Conservation (phyloP, 2,888 invertebrate genomes). For the Rhingia campestris region DNA sequence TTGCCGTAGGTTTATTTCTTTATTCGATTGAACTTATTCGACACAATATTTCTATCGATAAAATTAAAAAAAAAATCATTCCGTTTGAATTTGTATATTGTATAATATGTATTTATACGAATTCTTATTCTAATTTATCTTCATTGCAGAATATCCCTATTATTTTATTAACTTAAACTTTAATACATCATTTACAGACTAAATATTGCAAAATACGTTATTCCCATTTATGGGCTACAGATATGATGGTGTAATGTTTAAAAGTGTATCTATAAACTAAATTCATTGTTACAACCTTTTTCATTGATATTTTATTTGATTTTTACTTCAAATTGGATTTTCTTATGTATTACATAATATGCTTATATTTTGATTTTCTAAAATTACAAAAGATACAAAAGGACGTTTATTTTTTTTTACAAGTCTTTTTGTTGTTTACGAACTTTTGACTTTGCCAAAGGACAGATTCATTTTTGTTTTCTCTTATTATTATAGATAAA, state of each 20-base stretch:
- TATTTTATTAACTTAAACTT: not conserved
- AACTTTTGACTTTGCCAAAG: slow-evolving; percentile 56
- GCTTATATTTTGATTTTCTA: slow-evolving; percentile 17
- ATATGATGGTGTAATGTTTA: too few species aligned
- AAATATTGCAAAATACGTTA: slow-evolving; percentile 17
- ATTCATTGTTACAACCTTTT: slow-evolving; percentile 55
- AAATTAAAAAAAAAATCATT: too few species aligned
- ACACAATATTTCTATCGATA: too few species aligned
- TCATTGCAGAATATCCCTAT: not conserved
- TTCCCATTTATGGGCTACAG: too few species aligned
- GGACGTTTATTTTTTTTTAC: slow-evolving; percentile 49
- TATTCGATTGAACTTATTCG: too few species aligned
- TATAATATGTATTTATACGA: too few species aligned
- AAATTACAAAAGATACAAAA: slow-evolving; percentile 54
- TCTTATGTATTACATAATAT: slow-evolving; percentile 9
- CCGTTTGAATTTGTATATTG: too few species aligned
- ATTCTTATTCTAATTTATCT: not conserved
- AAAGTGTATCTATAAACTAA: slow-evolving; percentile 1
- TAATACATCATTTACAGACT: not conserved
- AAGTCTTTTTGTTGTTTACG: slow-evolving; percentile 55
- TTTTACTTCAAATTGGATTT: slow-evolving; percentile 8
- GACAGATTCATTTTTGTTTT: slow-evolving; percentile 49
- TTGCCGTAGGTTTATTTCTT: too few species aligned
- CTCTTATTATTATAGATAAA: slow-evolving; percentile 12
- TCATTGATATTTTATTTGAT: slow-evolving; percentile 8